phyloP scores from a whole-genome alignment of 2,113 vertebrate genomes.

The Alethe castanea region DNA sequence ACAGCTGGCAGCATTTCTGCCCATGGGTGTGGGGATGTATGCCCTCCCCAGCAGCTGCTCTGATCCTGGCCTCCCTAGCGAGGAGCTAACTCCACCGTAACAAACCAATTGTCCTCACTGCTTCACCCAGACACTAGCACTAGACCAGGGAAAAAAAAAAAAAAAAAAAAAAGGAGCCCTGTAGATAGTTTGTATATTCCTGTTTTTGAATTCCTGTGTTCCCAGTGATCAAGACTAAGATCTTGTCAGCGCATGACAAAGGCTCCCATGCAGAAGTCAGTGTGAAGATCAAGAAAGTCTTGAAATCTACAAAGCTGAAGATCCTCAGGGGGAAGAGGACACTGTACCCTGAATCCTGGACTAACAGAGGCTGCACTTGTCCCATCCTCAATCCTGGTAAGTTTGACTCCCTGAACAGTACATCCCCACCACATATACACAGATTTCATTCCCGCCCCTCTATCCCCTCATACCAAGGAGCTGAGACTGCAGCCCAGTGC shows the following conservation, averaged over 20 bases:
- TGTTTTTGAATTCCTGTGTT: slow-evolving; percentile 40
- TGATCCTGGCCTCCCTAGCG: not conserved
- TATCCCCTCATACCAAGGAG: not conserved
- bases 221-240: slow-evolving; percentile 90
- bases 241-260: slow-evolving; percentile 95
- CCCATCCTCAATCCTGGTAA: slow-evolving; percentile 95
- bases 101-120: not conserved
- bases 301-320: slow-evolving; percentile 89
- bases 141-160: not conserved
- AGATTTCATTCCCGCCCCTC: not conserved
- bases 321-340: slow-evolving; percentile 82
- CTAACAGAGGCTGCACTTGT: slow-evolving; percentile 93
- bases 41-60: fast-evolving
- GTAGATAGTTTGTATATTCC: not conserved
- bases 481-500: not conserved
- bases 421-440: not conserved
- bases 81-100: not conserved
- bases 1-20: not conserved
- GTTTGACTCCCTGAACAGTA: not conserved
- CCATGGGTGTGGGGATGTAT: fast-evolving
- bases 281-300: slow-evolving; percentile 94
- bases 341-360: slow-evolving; percentile 97
- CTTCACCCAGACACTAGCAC: not conserved
- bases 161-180: not conserved
- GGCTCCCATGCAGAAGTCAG: slow-evolving; percentile 96